Percentiles rank a stretch among this genome's conserved stretches.
Conservation (phyloP, 2,113 vertebrate genomes). For the Copsychus sechellarum region DNA sequence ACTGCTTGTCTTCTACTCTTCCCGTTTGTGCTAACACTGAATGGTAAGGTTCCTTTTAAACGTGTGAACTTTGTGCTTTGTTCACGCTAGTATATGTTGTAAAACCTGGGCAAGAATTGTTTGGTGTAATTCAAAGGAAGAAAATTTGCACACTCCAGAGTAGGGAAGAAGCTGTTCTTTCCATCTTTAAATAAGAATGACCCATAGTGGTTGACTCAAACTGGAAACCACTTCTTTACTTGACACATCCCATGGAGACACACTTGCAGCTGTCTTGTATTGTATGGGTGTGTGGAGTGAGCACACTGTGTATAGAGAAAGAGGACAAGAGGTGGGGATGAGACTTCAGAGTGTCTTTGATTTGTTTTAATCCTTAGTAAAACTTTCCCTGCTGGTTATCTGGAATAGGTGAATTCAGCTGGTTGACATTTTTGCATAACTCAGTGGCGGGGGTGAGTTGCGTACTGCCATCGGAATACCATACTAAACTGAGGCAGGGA, state of each 20-base stretch:
- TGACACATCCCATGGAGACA: not conserved
- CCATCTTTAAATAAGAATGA: not conserved
- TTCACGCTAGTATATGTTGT: fast-evolving
- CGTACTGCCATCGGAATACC: not conserved
- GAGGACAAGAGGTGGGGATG: not conserved
- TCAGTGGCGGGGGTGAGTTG: not conserved
- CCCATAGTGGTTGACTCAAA: not conserved
- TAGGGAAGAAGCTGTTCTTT: not conserved
- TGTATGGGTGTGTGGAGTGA: not conserved
- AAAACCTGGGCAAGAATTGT: not conserved
- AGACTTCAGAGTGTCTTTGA: not conserved
- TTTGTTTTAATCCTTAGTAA: not conserved
- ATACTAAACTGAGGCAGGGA: not conserved
- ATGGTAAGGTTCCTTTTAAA: not conserved
- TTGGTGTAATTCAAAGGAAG: not conserved
- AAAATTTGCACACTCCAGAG: not conserved
- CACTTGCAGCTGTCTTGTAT: not conserved
- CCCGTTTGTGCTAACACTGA: not conserved
- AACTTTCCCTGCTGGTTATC: not conserved
- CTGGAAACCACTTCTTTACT: not conserved
- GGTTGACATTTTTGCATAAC: not conserved
- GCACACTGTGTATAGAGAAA: not conserved
- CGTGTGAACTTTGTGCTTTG: not conserved
- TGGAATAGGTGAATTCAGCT: not conserved
- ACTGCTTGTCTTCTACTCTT: not conserved